Evolutionary conservation across 2,888 invertebrate species (phyloP).

Genomic region (Morpho deidamia): DNA sequence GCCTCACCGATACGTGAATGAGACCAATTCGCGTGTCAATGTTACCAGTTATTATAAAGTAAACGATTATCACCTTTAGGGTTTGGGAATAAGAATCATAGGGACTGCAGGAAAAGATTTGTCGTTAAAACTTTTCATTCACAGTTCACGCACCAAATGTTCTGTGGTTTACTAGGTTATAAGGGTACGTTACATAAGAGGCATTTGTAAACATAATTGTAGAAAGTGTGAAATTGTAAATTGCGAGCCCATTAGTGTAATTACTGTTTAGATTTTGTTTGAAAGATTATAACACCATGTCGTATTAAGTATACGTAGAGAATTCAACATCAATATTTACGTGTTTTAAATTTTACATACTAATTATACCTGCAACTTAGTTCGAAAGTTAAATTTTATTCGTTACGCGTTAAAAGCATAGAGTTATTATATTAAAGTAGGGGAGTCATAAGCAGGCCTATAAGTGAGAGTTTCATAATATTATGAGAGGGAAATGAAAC

Average conservation of each 20-base stretch:
- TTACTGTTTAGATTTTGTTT: conserved; percentile 1
- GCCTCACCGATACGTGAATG: conserved; percentile 33
- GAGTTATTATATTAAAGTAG: no score
- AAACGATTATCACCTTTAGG: conserved; percentile 30
- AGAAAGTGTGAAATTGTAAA: conserved; percentile 23
- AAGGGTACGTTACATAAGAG: conserved; percentile 38
- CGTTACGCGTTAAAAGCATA: no score
- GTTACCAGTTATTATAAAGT: background rate
- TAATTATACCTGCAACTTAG: no score
- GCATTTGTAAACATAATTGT: conserved; percentile 38
- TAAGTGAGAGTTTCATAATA: no score
- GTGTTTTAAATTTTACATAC: background rate
- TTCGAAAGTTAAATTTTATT: no score
- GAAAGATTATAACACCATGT: background rate
- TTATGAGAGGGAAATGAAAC: no score
- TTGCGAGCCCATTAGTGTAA: conserved; percentile 9
- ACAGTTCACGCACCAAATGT: conserved; percentile 65
- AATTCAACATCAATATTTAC: background rate
- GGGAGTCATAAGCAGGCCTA: no score
- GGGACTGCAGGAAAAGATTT: conserved; percentile 20
- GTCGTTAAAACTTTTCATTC: conserved; percentile 40
- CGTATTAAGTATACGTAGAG: background rate
- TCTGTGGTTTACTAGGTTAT: conserved; percentile 58
- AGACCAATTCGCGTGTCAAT: conserved; percentile 22
- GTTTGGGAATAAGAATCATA: conserved; percentile 20